Evolutionary conservation across 1,140 invertebrate genomes (phyloP).

Genomic region (Sycophaga agraensis): DNA sequence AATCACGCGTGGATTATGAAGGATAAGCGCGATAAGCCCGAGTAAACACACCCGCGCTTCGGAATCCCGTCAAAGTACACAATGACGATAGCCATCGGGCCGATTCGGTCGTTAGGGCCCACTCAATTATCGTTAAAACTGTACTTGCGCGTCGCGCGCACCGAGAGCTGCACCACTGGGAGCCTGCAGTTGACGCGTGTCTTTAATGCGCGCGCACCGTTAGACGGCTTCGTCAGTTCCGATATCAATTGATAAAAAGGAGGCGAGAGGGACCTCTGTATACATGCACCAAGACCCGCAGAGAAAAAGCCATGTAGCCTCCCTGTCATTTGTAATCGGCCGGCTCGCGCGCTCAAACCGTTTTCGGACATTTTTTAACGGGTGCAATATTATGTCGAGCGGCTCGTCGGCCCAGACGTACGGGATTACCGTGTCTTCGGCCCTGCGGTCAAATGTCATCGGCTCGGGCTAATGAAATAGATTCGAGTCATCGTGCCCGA

Average conservation of each 20-base stretch:
- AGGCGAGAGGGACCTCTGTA: neutral
- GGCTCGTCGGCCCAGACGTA: too few relatives aligned
- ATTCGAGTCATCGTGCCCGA: too few relatives aligned
- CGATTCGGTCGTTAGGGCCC: conserved; percentile 11
- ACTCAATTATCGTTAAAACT: conserved; percentile 26
- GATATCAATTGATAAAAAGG: conserved; percentile 24
- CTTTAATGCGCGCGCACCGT: conserved; percentile 19
- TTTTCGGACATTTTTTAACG: too few relatives aligned
- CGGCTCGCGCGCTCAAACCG: too few relatives aligned
- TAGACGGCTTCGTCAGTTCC: conserved; percentile 3
- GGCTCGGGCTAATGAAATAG: too few relatives aligned
- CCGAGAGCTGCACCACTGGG: neutral
- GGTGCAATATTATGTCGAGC: too few relatives aligned
- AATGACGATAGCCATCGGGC: neutral
- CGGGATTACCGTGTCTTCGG: too few relatives aligned
- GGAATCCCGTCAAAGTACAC: neutral
- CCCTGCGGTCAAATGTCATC: too few relatives aligned
- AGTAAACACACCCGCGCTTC: neutral
- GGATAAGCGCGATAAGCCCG: neutral
- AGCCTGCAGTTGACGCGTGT: conserved; percentile 5
- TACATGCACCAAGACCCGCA: neutral
- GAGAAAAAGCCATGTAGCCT: neutral
- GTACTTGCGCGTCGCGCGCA: conserved; percentile 4
- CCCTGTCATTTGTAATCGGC: neutral
- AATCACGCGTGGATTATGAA: too few relatives aligned